A percentile compares a stretch with the other conserved stretches of the same genome.
These are phyloP conservation scores for Teinopalpus imperialis DNA, from an alignment of 2,888 invertebrate species.

Conservation along the genomic window DNA sequence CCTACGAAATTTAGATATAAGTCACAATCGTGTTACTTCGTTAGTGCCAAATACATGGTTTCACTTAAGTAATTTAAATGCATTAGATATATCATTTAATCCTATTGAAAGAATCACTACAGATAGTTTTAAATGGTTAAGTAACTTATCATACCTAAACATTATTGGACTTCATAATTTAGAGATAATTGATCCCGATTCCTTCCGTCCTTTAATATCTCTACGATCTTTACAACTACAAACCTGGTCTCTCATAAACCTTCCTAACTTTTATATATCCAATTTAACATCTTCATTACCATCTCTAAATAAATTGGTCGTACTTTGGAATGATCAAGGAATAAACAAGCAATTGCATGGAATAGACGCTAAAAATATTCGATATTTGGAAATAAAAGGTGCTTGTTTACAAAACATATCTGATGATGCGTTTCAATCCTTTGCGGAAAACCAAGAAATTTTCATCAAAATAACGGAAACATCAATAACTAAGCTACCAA, in stretches of 20 bases:
- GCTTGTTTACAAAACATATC: conserved; percentile 86
- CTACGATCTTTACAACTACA: conserved; percentile 87
- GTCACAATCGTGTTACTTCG: conserved; percentile 88
- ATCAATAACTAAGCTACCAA: conserved; percentile 89
- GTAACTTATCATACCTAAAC: conserved; percentile 87
- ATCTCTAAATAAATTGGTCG: conserved; percentile 87
- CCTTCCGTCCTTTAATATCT: conserved; percentile 86
- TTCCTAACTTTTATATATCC: conserved; percentile 85
- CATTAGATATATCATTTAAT: conserved; percentile 91
- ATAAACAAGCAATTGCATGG: conserved; percentile 89
- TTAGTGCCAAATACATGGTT: conserved; percentile 89
- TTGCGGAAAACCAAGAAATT: conserved; percentile 88
- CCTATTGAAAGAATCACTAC: conserved; percentile 88
- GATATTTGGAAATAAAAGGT: conserved; percentile 91
- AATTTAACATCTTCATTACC: conserved; percentile 87
- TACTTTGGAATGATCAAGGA: conserved; percentile 88
- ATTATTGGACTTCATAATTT: conserved; percentile 88
- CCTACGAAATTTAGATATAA: conserved; percentile 88
- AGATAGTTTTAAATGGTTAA: conserved; percentile 87
- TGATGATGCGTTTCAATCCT: conserved; percentile 89
- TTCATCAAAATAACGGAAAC: conserved; percentile 89
- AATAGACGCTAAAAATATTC: conserved; percentile 89
- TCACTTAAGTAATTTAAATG: conserved; percentile 86
- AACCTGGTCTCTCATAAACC: conserved; percentile 88
- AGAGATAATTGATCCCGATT: conserved; percentile 88